Evolutionary conservation across 2,888 invertebrate species (phyloP), one percentile per base, ranked within the genome.

Genomic region (Eristalis arbustorum): DNA sequence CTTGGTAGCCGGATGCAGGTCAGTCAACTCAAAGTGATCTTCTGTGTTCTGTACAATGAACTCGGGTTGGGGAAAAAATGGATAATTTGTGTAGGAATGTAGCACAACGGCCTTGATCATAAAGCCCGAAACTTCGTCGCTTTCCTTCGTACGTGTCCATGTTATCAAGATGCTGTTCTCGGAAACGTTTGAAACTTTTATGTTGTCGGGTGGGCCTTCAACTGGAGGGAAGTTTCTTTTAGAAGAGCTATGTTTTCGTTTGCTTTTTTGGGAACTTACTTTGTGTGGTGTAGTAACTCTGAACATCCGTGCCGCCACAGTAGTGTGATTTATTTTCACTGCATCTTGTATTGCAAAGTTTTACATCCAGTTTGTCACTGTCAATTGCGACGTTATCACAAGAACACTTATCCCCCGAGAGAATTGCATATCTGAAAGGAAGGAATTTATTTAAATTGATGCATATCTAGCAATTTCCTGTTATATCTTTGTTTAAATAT

Each of bases 1-100:
- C 76, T 93, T 93, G 0, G 96, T 96, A 0, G 96, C 97, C 0
- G 97, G 96, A 88, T 96, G 94, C 2, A 98, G 91, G 90, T 94
- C 95, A 18, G 94, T 93, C 18, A 96, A 91, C 89, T 95, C 94
- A 42, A 94, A 94, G 84, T 93, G 93, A 23, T 93, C 93, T 63
- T 95, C 95, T 66, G 93, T 93, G 90, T 94, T 95, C 14, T 94
- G 94, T 34, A 95, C 94, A 84, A 93, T 93, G 94, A 95, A 95
- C 88, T 92, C 91, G 80, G 94, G 94, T 64, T 94, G 92, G 23
- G 93, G 93, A 25, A 92, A 92, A 5, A 94, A 90, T 0, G 93
- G 91, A 82, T 93, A 91, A 56, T 93, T 94, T 0, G 95, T 94
- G 90, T 93, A 96, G 0, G 95, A 95, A 88, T 94, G 93, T 5